Conservation (phyloP, 2,113 vertebrate species). For the Apaloderma vittatum region DNA sequence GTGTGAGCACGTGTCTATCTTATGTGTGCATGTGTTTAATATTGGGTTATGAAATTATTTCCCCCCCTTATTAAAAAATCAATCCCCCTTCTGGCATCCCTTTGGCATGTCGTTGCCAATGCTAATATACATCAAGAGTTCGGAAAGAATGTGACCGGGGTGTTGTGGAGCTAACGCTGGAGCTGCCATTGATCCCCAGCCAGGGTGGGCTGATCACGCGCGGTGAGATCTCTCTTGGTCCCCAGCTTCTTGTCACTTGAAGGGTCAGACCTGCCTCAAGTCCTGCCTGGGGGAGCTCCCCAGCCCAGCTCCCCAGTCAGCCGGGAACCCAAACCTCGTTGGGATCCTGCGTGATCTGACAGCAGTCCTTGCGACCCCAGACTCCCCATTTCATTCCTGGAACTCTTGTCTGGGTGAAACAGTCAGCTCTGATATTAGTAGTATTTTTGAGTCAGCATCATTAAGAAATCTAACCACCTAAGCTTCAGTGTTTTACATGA, state of each 20-base stretch:
- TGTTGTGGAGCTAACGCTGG: background rate
- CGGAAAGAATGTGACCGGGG: background rate
- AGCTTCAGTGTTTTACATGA: background rate
- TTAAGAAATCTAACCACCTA: background rate
- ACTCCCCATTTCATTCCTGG: background rate
- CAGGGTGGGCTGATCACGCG: fast-evolving
- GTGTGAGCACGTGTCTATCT: background rate
- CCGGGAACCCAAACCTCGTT: background rate
- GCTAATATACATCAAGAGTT: background rate
- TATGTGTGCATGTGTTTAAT: background rate
- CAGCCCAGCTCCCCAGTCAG: fast-evolving
- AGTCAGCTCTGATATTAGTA: background rate
- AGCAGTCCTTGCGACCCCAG: background rate
- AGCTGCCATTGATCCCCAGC: background rate
- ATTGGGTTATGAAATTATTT: background rate
- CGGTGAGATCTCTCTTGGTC: background rate
- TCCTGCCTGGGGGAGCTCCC: background rate
- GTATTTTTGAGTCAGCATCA: background rate
- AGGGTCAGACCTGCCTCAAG: background rate
- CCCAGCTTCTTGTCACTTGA: background rate
- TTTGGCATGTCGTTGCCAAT: background rate
- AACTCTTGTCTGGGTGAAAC: background rate
- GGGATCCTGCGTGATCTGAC: background rate
- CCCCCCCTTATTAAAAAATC: background rate
- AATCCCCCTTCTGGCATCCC: background rate